Base-by-base conservation (phyloP, 2,113 vertebrate species). In the Lampris incognitus region DNA sequence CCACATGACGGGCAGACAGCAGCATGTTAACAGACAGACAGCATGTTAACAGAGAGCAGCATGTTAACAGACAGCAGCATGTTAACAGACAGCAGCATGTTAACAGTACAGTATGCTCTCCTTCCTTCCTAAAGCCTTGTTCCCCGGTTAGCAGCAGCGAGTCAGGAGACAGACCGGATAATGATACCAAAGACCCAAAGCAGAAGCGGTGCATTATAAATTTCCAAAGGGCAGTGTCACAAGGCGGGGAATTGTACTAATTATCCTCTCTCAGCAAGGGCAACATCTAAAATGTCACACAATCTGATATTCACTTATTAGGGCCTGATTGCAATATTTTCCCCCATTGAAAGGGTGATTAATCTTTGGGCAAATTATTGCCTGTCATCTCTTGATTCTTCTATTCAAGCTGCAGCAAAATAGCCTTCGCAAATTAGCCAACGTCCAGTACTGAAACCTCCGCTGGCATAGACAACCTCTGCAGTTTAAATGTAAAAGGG, bases 281-380 rank as follows among this genome's bases (percentile, higher is more conserved):
- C 51, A 74, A 39, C 37, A 58, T 50, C 51, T 69, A 50, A 72
- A 76, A 51, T 78, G 75, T 56, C 54, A 44, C 38, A 40, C 58
- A 69, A 74, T 72, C 61, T 74, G 76, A 82, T 84, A 10, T 72
- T 79, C 77, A 76, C 78, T 69, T 83, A 77, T 81, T 66, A 0
- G 61, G 8, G 68, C 77, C 85, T 86, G 73, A n/a, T 68, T 85
- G 79, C 77, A 85, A 67, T 82, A 49, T 69, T 79, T 76, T 52
- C 50, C 72, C 81, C 72, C 58, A 54, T 75, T 72, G 80, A 74
- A 89, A 78, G 79, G 74, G 57, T 75, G 76, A 83, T 86, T 74
- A 81, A 83, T 89, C 68, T 86, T 73, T 82, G 69, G 84, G 83
- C 69, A 85, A 82, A 82, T 87, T 82, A 55, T 24, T 55, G 52